Evolutionary conservation across 2,888 invertebrate genomes (phyloP).

Genomic region (Teinopalpus imperialis): DNA sequence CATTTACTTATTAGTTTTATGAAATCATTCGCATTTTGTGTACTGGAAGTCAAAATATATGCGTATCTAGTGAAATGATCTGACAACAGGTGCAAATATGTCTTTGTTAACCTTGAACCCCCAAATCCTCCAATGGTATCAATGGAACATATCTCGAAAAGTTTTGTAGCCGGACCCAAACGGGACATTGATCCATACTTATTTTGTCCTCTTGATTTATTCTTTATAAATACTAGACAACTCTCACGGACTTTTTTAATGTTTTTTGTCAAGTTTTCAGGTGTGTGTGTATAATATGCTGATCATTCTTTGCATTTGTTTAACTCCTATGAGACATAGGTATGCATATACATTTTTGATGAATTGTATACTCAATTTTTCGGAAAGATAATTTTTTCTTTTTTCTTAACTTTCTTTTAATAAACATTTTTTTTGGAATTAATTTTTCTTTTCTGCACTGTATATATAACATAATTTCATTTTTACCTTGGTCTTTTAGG

Average conservation of each 20-base stretch:
- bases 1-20: slow-evolving; percentile 26
- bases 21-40: slow-evolving; percentile 31
- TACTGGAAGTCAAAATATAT: slow-evolving; percentile 26
- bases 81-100: slow-evolving; percentile 28
- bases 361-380: slow-evolving; percentile 28
- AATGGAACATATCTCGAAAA: slow-evolving; percentile 24
- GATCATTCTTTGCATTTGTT: slow-evolving; percentile 25
- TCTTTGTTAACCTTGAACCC: slow-evolving; percentile 29
- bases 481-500: slow-evolving; percentile 28
- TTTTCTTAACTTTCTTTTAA: slow-evolving; percentile 25
- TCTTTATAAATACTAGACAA: slow-evolving; percentile 24
- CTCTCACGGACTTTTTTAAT: slow-evolving; percentile 20
- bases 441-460: no score
- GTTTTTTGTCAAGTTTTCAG: slow-evolving; percentile 24
- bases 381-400: slow-evolving; percentile 27
- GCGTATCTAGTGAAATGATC: slow-evolving; percentile 27
- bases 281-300: slow-evolving; percentile 18
- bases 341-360: slow-evolving; percentile 26
- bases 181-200: slow-evolving; percentile 20
- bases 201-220: slow-evolving; percentile 22
- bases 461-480: slow-evolving; percentile 28
- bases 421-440: slow-evolving; percentile 27
- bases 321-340: slow-evolving; percentile 24
- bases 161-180: slow-evolving; percentile 22
- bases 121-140: slow-evolving; percentile 30